Evolutionary conservation across 2,797 vertebrate species (phyloP), one percentile per base, ranked within the genome.

Genomic region (Sebastes elongatus): DNA sequence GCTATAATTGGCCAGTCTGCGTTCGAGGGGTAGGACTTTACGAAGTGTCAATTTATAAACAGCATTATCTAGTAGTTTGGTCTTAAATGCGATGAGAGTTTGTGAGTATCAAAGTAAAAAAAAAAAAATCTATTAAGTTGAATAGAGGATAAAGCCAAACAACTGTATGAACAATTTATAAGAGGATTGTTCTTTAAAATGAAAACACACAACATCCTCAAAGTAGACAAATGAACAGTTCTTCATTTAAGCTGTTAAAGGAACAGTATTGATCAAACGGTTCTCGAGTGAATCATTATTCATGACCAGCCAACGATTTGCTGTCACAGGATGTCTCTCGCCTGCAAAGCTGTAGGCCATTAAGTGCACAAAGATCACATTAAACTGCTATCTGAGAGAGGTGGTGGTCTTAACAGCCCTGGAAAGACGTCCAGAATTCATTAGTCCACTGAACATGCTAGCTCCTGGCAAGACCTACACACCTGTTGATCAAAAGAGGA

Each of bases 281-380:
- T 82, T 78, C 52, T 75, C 70, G 14, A 16, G 61, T 74, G 73
- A 76, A 74, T 88, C 91, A 91, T 94, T 90, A 92, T 90, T 93
- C 89, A 89, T 75, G 90, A 83, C 35, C 67, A 30, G 33, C 23
- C 72, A 94, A 85, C 33, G 92, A 94, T 93, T 94, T 85, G 49
- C 91, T 93, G 86, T 86, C 91, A 89, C 76, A 49, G 49, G 52
- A 69, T 33, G 71, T 75, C 69, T 75, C 78, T 30, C 30, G 56
- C 22, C 35, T 78, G 38, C 55, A 60, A 86, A 78, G 88, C 90
- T 84, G 63, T 74, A 71, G 93, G 90, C 84, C 74, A 88, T 81
- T 74, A 88, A 57, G 28, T 27, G 64, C 28, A 75, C 75, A 84
- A 42, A 82, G 84, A 86, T 74, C 49, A 4, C 35, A 88, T 89